Evolutionary conservation across 2,888 invertebrate species (phyloP), one percentile per base, ranked within the genome.

Genomic region (Gortyna flavago): DNA sequence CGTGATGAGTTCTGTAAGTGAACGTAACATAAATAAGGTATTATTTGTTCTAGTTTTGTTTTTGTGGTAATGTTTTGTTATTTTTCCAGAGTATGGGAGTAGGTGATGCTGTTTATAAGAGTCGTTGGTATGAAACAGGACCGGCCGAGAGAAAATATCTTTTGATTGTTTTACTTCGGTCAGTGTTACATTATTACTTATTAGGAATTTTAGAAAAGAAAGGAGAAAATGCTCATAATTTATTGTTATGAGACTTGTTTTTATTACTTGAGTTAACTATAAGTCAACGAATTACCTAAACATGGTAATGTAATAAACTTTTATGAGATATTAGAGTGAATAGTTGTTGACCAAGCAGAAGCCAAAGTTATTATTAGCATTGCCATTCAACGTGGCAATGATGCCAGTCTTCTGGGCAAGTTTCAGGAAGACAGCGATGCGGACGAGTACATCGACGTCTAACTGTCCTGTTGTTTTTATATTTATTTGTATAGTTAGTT

Each of bases 151-250:
- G 91, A 83, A 94, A 91, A 86, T 89, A 90, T 80, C 87, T 93
- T 41, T 85, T 92, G n/a, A 90, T 93, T 78, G 85, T 94, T 74
- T 86, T 93, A 73, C 81, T 88, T 62, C 93, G 94, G 95, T 94
- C 80, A 71, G 83, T 82, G 35, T 48, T 64, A 54, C 3, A 38
- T 21, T 74, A 59, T 41, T 41, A 41, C 9, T 25, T 54, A 54
- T 59, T 41, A 54, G 25, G 21, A 62, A 66, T 64, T 80, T 70
- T 6, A 67, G 18, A 70, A 54, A 35, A 35, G 35, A 11, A 69
- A 57, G 16, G 21, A 16, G 16, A 13, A 16, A 41, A 44, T 64
- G 44, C 29, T 21, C 16, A 32, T 38, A 54, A 35, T 51, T 51
- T 51, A 29, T 9, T 62, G 38, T 79, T 54, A 54, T 29, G 38